Evolutionary conservation across 2,888 invertebrate genomes (phyloP), one percentile per base, ranked within the genome.

Genomic region (Monopis laevigella): DNA sequence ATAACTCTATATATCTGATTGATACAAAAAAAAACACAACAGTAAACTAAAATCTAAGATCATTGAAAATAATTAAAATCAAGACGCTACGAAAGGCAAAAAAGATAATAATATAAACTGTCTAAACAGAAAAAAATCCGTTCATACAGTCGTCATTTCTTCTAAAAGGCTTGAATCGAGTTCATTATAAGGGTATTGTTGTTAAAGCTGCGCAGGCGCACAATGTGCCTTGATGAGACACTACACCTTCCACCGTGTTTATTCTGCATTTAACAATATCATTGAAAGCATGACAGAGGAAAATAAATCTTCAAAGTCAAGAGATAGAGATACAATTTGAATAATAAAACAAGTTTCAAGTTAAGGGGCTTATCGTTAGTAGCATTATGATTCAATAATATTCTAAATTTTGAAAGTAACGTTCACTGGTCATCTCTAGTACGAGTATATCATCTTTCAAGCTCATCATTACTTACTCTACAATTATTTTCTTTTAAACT

Each of bases 181-280:
- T 54, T 65, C 59, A 54, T 65, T 61, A 63, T 49, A 41, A n/a
- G n/a, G n/a, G n/a, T 43, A 28, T 55, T 51, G 62, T 64, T 65
- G 65, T 64, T 28, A 17, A 13, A 34, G 14, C 21, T 14, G 6
- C 10, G 16, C 40, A 24, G 8, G 7, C 11, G 12, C 11, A 6
- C 29, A 24, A 24, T 24, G 24, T 24, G 24, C 10, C 24, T n/a
- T 24, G 24, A 24, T 24, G 24, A 24, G 24, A 24, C 24, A 24
- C 24, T 10, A 10, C 24, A 7, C 24, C 24, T 10, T 24, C 24
- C 10, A 24, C 10, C 24, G 24, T 24, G 24, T 24, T 24, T 24
- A 24, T 24, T 24, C 24, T 24, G 24, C 24, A 24, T 24, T 24
- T 24, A 24, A 24, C 24, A 24, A 7, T 24, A 24, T 24, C 10